Base-by-base conservation (phyloP, 2,888 invertebrate genomes). In the Monochamus alternatus region DNA sequence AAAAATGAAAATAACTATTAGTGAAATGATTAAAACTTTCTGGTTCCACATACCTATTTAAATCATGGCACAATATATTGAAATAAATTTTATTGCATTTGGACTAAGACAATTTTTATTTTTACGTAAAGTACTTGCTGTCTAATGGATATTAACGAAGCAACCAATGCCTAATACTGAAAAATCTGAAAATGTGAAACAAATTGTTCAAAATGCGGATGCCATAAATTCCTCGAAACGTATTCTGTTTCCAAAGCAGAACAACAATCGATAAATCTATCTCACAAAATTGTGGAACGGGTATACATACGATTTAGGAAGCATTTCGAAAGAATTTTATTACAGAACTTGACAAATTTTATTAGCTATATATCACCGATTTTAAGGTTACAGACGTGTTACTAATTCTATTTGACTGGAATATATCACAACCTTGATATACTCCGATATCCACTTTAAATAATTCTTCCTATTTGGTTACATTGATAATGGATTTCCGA, bases 361-460 rank as follows among this genome's bases (percentile, higher is more conserved):
- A 55, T 55, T 55, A 55, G 55, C 55, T 55, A 55, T 55, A 55
- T 55, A 55, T 55, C 55, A 55, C 55, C 55, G 55, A 55, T 55
- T 55, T 55, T 55, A 55, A 55, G 55, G 55, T 55, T 55, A 55
- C 22, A 55, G 55, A 55, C 55, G 55, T 14, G 55, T 55, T 55
- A 55, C 55, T 55, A 55, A 55, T 55, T 55, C n/a, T 12, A 55
- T 55, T 55, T 55, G 55, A 55, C 14, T 55, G 4, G n/a, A 55
- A 55, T 55, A n/a, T 55, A 55, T 55, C 55, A 55, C 55, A 55
- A 14, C 55, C 55, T 55, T 55, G 55, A 55, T 55, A 7, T 14
- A 14, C n/a, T 14, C 55, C 14, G n/a, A 22, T 55, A 12, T 3
- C n/a, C n/a, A 14, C n/a, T 55, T 55, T n/a, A 5, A 55, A 22